phyloP scores from a whole-genome alignment of 1,140 invertebrate species.

The Drosophila grimshawi region DNA sequence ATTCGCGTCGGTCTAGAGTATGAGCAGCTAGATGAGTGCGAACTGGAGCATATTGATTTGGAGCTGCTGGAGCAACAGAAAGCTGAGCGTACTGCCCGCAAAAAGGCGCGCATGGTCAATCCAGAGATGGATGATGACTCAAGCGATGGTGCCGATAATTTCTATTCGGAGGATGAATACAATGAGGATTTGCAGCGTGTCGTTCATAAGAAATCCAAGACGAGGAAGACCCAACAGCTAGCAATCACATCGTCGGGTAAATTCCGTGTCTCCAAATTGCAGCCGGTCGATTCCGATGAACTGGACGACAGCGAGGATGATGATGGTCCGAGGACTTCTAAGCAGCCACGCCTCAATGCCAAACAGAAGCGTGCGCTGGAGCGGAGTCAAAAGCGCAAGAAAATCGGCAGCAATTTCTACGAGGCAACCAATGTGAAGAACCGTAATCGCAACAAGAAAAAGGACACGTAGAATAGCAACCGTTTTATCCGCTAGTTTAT shows the following conservation, averaged over 20 bases:
- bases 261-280: conserved; percentile 85
- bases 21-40: conserved; percentile 88
- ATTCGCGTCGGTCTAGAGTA: conserved; percentile 91
- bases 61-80: conserved; percentile 86
- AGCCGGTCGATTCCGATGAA: conserved; percentile 65
- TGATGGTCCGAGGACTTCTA: conserved; percentile 53
- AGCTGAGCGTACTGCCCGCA: conserved; percentile 83
- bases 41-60: conserved; percentile 86
- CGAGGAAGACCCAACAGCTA: conserved; percentile 83
- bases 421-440: conserved; percentile 97
- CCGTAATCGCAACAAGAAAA: conserved; percentile 81
- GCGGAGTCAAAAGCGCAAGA: conserved; percentile 91
- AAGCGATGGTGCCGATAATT: conserved; percentile 86
- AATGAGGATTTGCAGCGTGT: conserved; percentile 82
- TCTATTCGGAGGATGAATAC: conserved; percentile 87
- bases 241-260: conserved; percentile 86
- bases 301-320: conserved; percentile 78
- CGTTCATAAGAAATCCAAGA: conserved; percentile 85
- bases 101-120: conserved; percentile 67
- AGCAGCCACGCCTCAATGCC: conserved; percentile 87
- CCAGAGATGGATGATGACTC: conserved; percentile 82
- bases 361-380: conserved; percentile 91
- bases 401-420: conserved; percentile 97
- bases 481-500: conserved; percentile 60
- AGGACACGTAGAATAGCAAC: conserved; percentile 49